These are phyloP conservation scores for Lagodon rhomboides DNA, from an alignment of 2,797 vertebrate species.

Conservation along the genomic window DNA sequence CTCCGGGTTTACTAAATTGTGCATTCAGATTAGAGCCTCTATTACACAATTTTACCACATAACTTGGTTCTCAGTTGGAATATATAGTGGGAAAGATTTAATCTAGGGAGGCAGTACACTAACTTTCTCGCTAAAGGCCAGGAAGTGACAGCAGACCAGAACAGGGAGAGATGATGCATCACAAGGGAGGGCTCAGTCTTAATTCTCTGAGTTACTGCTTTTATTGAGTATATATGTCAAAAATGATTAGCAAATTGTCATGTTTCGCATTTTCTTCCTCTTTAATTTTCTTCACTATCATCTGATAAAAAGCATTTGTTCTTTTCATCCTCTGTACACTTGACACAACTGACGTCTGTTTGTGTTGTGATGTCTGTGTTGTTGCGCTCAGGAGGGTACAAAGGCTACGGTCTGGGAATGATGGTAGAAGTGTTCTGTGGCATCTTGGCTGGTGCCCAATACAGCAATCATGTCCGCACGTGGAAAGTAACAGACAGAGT, in stretches of 20 bases:
- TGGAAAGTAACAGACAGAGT: constrained; percentile 84
- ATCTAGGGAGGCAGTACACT: neutral
- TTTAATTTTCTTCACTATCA: no score
- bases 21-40: neutral
- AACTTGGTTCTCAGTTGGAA: neutral
- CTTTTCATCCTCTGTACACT: neutral
- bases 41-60: neutral
- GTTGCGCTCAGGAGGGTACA: constrained; percentile 82
- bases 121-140: no score
- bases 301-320: neutral
- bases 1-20: neutral
- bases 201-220: neutral
- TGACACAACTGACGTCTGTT: neutral
- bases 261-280: no score
- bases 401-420: constrained; percentile 86
- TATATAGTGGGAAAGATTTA: neutral
- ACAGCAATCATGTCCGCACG: constrained; percentile 81
- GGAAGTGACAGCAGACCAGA: no score
- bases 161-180: neutral
- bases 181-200: neutral
- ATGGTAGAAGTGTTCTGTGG: constrained; percentile 89
- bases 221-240: no score
- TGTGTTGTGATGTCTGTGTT: constrained; percentile 21
- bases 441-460: constrained; percentile 82
- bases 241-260: no score